Base-by-base conservation (phyloP, 2,797 vertebrate species). In the Pseudomugil gertrudae region DNA sequence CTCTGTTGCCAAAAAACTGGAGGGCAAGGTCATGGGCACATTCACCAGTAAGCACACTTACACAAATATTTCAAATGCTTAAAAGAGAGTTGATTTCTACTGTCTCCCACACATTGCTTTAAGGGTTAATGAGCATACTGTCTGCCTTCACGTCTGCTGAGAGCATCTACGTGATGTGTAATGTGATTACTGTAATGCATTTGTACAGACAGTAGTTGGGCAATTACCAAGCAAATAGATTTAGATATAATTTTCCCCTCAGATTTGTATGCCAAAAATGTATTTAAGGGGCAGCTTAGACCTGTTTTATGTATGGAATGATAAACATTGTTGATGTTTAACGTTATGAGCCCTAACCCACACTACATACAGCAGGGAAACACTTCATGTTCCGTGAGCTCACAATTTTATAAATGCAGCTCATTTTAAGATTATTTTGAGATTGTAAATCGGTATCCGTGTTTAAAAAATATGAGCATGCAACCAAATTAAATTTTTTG, bases 11-110 rank as follows among this genome's bases (percentile, higher is more conserved):
- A 98, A 95, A 87, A 99, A 98, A 84, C 89, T 99, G 92, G 98
- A 99, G 90, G 98, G 98, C 74, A 99, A 98, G 92, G 96, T 99
- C 92, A 98, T 99, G 97, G 97, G 98, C 80, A 99, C 98, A 0
- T 99, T 99, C 91, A 98, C 95, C 91, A 99, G 98, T 99, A 90
- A 96, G 97, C 95, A 62, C 36, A 38, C 3, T 6, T 27, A 55
- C 1, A 1, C 3, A 30, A 15, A 1, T 50, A 21, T 30, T 19
- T 30, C 38, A 26, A 24, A 17, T 15, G 13, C 1, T 0, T 11
- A 32, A 13, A 15, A 3, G n/a, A 57, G 17, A 15, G 13, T 27
- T 14, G 29, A 35, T 57, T 33, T 8, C 27, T 13, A 5, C 30
- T 19, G n/a, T 2, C 21, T 51, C 19, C 19, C 32, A 47, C 1